Conservation (phyloP, 2,888 invertebrate species). For the Leptinotarsa juncta region DNA sequence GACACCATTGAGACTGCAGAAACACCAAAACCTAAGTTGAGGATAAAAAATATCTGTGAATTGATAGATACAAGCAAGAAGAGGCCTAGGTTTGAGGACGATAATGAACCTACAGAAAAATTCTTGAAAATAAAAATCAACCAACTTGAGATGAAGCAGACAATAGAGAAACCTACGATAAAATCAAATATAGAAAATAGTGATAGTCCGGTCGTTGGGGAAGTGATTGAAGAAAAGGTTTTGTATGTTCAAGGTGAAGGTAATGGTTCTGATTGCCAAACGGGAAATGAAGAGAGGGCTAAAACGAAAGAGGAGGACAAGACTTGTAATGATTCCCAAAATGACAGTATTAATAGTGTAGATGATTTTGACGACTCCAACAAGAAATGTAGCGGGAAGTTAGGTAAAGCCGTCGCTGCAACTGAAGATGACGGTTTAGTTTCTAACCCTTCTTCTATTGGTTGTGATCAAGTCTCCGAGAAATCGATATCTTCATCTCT, state of each 20-base stretch:
- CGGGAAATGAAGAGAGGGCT: conserved; percentile 72
- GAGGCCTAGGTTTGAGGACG: conserved; percentile 44
- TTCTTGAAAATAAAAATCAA: conserved; percentile 47
- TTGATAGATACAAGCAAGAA: conserved; percentile 40
- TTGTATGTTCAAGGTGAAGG: conserved; percentile 80
- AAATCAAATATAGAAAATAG: conserved; percentile 73
- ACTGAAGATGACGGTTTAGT: conserved; percentile 56
- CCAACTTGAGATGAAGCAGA: conserved; percentile 48
- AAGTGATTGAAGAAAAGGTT: conserved; percentile 79
- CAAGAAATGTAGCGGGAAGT: conserved; percentile 46
- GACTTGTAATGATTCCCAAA: conserved; percentile 31
- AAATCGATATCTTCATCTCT: too few relatives aligned
- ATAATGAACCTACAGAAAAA: conserved; percentile 41
- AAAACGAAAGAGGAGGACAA: conserved; percentile 25
- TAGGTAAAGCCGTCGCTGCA: conserved; percentile 56
- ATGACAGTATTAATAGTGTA: conserved; percentile 45
- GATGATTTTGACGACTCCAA: conserved; percentile 38
- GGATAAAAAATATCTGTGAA: conserved; percentile 46
- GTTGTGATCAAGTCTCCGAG: too few relatives aligned
- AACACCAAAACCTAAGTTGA: conserved; percentile 58
- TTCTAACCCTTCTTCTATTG: conserved; percentile 31
- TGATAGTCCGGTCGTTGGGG: conserved; percentile 67
- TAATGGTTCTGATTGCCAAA: conserved; percentile 77
- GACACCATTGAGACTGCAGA: conserved; percentile 26
- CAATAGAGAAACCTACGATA: conserved; percentile 76